Evolutionary conservation across 2,888 invertebrate species (phyloP).

Genomic region (Heliconius ethilla): DNA sequence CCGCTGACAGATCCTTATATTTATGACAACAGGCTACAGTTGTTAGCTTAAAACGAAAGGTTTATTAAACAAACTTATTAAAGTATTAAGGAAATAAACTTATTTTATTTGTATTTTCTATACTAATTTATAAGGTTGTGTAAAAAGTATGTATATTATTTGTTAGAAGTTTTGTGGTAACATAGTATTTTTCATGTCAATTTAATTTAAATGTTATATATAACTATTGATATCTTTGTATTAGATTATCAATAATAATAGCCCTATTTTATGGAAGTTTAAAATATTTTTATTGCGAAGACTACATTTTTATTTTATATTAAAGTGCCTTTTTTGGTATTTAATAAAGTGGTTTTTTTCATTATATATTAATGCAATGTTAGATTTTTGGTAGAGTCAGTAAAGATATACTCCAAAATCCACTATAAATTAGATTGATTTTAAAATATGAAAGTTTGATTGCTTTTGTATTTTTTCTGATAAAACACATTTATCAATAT

Average conservation of each 20-base stretch:
- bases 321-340: background rate
- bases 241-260: too few relatives aligned
- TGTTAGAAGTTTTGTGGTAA: background rate
- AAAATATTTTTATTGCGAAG: too few relatives aligned
- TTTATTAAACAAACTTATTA: background rate
- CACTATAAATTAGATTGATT: too few relatives aligned
- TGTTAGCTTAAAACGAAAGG: conserved; percentile 63
- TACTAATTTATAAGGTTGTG: background rate
- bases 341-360: too few relatives aligned
- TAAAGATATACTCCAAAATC: too few relatives aligned
- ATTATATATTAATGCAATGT: too few relatives aligned
- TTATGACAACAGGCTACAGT: conserved; percentile 84
- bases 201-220: too few relatives aligned
- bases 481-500: background rate
- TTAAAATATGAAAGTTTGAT: background rate
- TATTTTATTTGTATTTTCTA: conserved; percentile 6
- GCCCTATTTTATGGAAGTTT: too few relatives aligned
- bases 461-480: background rate
- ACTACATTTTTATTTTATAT: too few relatives aligned
- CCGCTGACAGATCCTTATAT: conserved; percentile 88
- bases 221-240: too few relatives aligned
- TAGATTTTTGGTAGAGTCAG: too few relatives aligned
- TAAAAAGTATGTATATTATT: background rate
- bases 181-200: too few relatives aligned
- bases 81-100: background rate